Percentiles rank a stretch among this genome's conserved stretches.
Evolutionary conservation across 2,888 invertebrate species (phyloP).

Genomic region (Hoplodrina blanda): DNA sequence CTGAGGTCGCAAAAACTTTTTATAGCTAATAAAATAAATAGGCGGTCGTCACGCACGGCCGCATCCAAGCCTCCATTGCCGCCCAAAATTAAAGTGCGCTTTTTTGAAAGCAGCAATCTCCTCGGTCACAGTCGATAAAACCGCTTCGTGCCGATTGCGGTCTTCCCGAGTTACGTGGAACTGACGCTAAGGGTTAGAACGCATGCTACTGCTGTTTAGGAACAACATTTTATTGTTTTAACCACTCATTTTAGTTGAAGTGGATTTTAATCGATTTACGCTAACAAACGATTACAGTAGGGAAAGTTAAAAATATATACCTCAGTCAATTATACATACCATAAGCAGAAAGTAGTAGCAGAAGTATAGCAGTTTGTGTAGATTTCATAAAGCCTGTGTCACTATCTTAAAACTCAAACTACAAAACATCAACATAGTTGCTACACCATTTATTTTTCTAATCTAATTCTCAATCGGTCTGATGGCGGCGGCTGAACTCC

Average conservation of each 20-base stretch:
- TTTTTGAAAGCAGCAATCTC: constrained; percentile 86
- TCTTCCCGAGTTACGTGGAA: constrained; percentile 72
- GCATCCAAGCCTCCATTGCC: constrained; percentile 75
- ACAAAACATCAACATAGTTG: no score
- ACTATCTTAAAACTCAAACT: no score
- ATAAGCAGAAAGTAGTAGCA: no score
- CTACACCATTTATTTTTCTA: neutral
- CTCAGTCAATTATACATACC: no score
- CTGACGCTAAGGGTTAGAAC: constrained; percentile 61
- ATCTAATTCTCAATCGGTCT: neutral
- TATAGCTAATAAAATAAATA: constrained; percentile 89
- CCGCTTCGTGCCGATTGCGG: constrained; percentile 87
- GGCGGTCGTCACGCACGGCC: constrained; percentile 85
- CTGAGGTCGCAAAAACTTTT: constrained; percentile 76
- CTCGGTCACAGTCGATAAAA: constrained; percentile 89
- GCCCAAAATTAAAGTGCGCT: constrained; percentile 88
- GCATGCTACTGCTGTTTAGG: constrained; percentile 20
- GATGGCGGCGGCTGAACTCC: constrained; percentile 31
- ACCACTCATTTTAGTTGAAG: neutral
- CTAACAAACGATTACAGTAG: neutral
- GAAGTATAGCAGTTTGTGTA: no score
- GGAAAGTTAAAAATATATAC: no score
- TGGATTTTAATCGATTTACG: neutral
- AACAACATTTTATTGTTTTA: neutral
- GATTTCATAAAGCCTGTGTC: no score